phyloP scores from a whole-genome alignment of 1,140 invertebrate genomes.

The Tetranychus urticae region DNA sequence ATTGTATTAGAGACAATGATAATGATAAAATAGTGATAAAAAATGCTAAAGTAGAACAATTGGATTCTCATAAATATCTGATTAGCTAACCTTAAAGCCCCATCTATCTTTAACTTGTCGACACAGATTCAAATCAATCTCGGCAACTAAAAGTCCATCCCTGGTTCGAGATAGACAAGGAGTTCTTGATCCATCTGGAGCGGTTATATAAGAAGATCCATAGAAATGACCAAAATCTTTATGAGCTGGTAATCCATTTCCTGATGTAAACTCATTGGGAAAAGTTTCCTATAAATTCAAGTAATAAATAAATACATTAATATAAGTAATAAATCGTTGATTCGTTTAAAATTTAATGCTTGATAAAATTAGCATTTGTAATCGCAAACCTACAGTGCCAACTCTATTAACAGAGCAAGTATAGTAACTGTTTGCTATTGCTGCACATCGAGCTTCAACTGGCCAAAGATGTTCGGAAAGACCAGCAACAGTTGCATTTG shows the following conservation, averaged over 20 bases:
- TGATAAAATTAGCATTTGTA: background rate
- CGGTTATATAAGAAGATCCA: slow-evolving; percentile 79
- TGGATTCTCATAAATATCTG: background rate
- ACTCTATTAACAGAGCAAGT: slow-evolving; percentile 89
- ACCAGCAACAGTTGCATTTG: slow-evolving; percentile 67
- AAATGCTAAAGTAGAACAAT: background rate
- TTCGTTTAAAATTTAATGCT: background rate
- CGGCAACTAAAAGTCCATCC: slow-evolving; percentile 73
- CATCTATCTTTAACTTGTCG: slow-evolving; percentile 82
- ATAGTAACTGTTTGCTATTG: slow-evolving; percentile 84
- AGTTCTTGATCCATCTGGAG: slow-evolving; percentile 74
- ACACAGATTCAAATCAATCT: slow-evolving; percentile 84
- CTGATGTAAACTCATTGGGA: slow-evolving; percentile 81
- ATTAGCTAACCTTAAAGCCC: slow-evolving; percentile 51
- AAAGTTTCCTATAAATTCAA: slow-evolving; percentile 38
- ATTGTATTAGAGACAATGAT: background rate
- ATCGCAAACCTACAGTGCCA: slow-evolving; percentile 34
- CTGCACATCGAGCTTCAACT: slow-evolving; percentile 85
- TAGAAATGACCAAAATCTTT: slow-evolving; percentile 92
- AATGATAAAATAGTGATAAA: slow-evolving; percentile 3
- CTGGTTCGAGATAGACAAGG: slow-evolving; percentile 55
- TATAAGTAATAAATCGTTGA: slow-evolving; percentile 6
- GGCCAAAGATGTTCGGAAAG: slow-evolving; percentile 84
- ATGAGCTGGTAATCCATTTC: slow-evolving; percentile 69
- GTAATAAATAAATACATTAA: background rate